phyloP scores from a whole-genome alignment of 2,888 invertebrate species.

The Cheilosia variabilis region DNA sequence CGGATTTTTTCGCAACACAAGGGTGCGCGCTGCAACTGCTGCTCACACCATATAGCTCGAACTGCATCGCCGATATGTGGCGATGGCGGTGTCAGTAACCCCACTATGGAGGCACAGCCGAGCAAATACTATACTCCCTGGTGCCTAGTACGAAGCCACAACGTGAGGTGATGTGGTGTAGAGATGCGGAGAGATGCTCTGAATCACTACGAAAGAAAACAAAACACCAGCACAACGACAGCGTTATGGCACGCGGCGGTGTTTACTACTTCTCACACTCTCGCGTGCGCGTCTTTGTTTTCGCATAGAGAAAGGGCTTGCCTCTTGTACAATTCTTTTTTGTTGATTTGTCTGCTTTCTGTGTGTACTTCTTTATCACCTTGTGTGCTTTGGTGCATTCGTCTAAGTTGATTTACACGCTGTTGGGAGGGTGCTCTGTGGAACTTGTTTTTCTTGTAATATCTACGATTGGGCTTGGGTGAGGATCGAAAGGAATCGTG shows the following conservation, averaged over 20 bases:
- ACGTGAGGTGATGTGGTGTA: slow-evolving; percentile 16
- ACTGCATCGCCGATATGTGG: slow-evolving; percentile 40
- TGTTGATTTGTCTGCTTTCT: slow-evolving; percentile 2
- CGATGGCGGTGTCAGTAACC: slow-evolving; percentile 69
- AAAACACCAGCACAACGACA: slow-evolving; percentile 4
- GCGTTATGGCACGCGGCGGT: slow-evolving; percentile 12
- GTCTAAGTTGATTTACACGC: background rate
- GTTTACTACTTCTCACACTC: slow-evolving; percentile 47
- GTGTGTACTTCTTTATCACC: background rate
- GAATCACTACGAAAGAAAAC: slow-evolving; percentile 40
- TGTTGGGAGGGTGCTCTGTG: too few relatives aligned
- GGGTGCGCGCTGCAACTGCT: slow-evolving; percentile 34
- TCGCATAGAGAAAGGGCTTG: slow-evolving; percentile 9
- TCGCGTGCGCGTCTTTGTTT: background rate
- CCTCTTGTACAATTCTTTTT: background rate
- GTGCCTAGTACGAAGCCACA: slow-evolving; percentile 56
- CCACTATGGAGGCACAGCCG: slow-evolving; percentile 45
- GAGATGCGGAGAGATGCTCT: slow-evolving; percentile 42
- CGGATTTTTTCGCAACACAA: slow-evolving; percentile 46
- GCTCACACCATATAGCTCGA: slow-evolving; percentile 43
- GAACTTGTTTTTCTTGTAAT: too few relatives aligned
- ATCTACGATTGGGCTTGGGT: too few relatives aligned
- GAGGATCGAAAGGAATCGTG: too few relatives aligned
- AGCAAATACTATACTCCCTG: slow-evolving; percentile 51
- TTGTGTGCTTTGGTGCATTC: background rate